Conservation (phyloP, 2,888 invertebrate species). For the Venusia cambrica region DNA sequence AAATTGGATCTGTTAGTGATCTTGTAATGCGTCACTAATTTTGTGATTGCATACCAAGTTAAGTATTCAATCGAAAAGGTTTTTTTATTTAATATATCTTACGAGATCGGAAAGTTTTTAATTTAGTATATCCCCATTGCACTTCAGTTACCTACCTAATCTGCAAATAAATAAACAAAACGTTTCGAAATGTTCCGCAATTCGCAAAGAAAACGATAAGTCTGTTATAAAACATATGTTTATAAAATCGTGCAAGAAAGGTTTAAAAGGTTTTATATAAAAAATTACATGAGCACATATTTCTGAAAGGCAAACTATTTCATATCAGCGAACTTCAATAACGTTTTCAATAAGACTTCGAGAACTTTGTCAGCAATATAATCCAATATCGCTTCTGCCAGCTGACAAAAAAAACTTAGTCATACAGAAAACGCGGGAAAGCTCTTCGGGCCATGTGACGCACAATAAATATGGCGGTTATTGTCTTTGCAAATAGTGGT, state of each 20-base stretch:
- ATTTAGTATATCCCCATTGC: no score
- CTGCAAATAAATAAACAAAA: slow-evolving; percentile 3
- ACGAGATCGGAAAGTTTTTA: no score
- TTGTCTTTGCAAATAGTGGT: slow-evolving; percentile 25
- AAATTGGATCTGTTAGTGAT: slow-evolving; percentile 23
- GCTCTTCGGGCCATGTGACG: slow-evolving; percentile 33
- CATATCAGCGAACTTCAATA: no score
- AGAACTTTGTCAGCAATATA: slow-evolving; percentile 38
- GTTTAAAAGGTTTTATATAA: slow-evolving; percentile 4
- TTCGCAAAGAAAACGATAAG: no score
- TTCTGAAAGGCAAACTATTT: slow-evolving; percentile 4
- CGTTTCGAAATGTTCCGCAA: no score
- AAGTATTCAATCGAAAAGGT: no score
- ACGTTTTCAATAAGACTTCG: slow-evolving; percentile 17
- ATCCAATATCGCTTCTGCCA: slow-evolving; percentile 40
- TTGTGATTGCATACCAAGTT: slow-evolving; percentile 15
- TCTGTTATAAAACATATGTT: no score
- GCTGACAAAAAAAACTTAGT: slow-evolving; percentile 27
- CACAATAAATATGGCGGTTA: slow-evolving; percentile 31
- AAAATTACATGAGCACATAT: slow-evolving; percentile 14
- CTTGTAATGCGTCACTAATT: slow-evolving; percentile 18
- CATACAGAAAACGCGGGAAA: slow-evolving; percentile 32
- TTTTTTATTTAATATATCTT: no score
- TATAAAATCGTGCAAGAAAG: no score
- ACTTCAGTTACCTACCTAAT: no score